A percentile compares a stretch with the other conserved stretches of the same genome.
Conservation (phyloP, 35 echinoderm and acorn worm genomes). For the Heliocidaris erythrogramma region DNA sequence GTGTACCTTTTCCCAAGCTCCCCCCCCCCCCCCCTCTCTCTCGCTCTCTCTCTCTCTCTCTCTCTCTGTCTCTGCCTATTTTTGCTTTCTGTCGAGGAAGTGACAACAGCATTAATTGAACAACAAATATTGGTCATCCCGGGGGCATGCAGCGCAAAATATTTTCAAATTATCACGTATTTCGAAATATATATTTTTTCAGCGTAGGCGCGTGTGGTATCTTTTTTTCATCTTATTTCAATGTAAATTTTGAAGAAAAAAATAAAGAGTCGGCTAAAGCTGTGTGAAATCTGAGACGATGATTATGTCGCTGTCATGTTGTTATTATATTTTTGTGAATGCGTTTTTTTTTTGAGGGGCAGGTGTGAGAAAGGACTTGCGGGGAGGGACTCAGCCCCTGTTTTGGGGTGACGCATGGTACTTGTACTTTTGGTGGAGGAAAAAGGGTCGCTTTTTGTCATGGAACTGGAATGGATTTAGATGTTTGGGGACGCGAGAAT, state of each 20-base stretch:
- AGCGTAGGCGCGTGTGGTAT: background rate
- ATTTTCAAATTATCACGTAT: slow-evolving; percentile 13
- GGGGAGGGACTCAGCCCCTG: too few species aligned
- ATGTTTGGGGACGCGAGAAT: too few species aligned
- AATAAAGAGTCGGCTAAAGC: background rate
- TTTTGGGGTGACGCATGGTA: too few species aligned
- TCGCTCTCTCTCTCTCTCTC: too few species aligned
- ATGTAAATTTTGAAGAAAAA: background rate
- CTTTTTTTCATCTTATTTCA: background rate
- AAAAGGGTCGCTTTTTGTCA: too few species aligned
- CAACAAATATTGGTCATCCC: slow-evolving; percentile 17
- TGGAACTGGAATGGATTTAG: too few species aligned
- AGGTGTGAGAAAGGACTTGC: background rate
- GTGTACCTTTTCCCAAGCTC: background rate
- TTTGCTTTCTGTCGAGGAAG: background rate
- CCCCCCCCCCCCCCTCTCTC: too few species aligned
- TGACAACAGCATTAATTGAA: slow-evolving; percentile 47
- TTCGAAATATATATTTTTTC: background rate
- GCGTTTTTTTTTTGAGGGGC: background rate
- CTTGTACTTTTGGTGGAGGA: too few species aligned
- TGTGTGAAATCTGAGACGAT: background rate
- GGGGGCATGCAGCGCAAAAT: background rate
- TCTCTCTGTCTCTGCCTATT: background rate
- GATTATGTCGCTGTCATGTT: background rate
- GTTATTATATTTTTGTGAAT: background rate